Evolutionary conservation across 2,113 vertebrate genomes (phyloP).

Genomic region (Malurus melanocephalus): DNA sequence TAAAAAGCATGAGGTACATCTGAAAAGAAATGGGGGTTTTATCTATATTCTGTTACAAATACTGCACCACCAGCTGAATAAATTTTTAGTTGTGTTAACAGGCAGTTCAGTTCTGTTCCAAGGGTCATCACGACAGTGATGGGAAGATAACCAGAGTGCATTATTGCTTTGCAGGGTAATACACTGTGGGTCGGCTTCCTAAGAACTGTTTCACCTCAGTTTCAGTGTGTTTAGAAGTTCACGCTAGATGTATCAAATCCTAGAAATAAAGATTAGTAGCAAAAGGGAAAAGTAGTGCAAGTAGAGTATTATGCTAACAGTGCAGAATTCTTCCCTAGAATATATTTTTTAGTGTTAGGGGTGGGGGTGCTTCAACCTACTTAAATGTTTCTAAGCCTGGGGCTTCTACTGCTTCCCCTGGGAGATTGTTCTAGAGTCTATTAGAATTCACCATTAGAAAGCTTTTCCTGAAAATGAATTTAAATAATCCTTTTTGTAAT

Average conservation of each 20-base stretch:
- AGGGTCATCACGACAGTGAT: neutral
- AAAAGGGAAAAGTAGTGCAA: neutral
- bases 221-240: neutral
- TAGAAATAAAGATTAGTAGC: neutral
- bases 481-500: constrained; percentile 8
- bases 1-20: neutral
- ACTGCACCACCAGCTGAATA: neutral
- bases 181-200: neutral
- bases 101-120: neutral
- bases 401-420: constrained; percentile 13
- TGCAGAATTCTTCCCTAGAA: neutral
- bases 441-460: constrained; percentile 21
- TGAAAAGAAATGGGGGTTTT: neutral
- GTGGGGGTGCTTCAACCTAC: neutral
- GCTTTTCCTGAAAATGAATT: constrained; percentile 14
- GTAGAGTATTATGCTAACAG: neutral
- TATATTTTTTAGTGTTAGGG: neutral
- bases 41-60: neutral
- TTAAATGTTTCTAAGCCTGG: constrained; percentile 16
- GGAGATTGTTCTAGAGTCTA: neutral
- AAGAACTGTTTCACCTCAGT: neutral
- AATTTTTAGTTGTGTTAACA: neutral
- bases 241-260: neutral
- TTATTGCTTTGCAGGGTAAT: neutral
- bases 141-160: neutral